Evolutionary conservation across 2,113 vertebrate species (phyloP).

Genomic region (Ictalurus furcatus): DNA sequence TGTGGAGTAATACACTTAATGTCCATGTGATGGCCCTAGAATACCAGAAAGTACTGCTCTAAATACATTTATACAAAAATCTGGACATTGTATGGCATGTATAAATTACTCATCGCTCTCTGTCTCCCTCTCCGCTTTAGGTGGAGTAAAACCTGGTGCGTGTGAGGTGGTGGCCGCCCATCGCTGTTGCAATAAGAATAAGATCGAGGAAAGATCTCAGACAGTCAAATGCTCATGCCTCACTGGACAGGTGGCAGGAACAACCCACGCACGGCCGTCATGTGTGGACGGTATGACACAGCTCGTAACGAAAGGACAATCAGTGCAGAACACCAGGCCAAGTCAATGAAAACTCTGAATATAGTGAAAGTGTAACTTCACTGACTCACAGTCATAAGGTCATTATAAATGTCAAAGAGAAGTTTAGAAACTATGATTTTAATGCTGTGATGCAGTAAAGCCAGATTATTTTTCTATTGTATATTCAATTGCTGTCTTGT

Average conservation of each 20-base stretch:
- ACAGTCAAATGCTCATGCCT: constrained; percentile 96
- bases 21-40: constrained; percentile 37
- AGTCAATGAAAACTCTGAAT: not conserved
- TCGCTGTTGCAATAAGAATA: constrained; percentile 95
- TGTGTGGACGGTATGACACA: constrained; percentile 88
- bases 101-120: not conserved
- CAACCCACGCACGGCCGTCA: constrained; percentile 85
- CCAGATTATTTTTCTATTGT: not conserved
- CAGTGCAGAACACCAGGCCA: not conserved
- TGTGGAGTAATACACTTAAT: constrained; percentile 11
- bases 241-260: constrained; percentile 91
- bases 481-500: not conserved
- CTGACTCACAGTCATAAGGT: not conserved
- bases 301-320: constrained; percentile 8
- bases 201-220: constrained; percentile 91
- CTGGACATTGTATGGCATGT: too few species aligned
- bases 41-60: not conserved
- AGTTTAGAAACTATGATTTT: too few species aligned
- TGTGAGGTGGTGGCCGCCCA: constrained; percentile 92
- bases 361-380: not conserved
- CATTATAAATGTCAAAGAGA: not conserved
- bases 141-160: constrained; percentile 71
- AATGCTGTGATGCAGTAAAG: not conserved
- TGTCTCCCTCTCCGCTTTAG: constrained; percentile 35
- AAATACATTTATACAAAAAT: not conserved